Conservation (phyloP, 2,888 invertebrate species). For the Rambutsinella grinnellia region DNA sequence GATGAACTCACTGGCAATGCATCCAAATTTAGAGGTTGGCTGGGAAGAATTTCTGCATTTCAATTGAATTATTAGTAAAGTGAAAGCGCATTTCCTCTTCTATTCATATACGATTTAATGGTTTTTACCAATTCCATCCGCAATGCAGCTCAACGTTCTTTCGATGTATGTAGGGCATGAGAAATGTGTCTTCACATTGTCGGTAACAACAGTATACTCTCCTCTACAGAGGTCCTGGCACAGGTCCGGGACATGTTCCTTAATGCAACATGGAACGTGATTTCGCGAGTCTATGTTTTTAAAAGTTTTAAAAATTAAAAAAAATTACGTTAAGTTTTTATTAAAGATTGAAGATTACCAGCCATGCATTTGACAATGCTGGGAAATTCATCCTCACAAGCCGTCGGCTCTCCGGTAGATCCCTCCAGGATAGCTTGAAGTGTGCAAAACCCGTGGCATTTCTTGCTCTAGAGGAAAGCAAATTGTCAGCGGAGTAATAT, state of each 20-base stretch:
- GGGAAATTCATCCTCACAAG: constrained; percentile 85
- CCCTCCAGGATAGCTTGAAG: constrained; percentile 83
- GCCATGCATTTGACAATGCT: constrained; percentile 77
- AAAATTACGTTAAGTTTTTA: no score
- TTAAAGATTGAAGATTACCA: constrained; percentile 68
- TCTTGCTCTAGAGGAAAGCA: no score
- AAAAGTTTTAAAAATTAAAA: no score
- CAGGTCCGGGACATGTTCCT: constrained; percentile 84
- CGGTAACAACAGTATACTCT: constrained; percentile 86
- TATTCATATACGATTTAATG: background rate
- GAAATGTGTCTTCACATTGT: constrained; percentile 86
- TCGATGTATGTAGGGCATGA: constrained; percentile 87
- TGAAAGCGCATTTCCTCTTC: background rate
- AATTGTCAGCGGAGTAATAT: no score
- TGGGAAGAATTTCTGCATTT: constrained; percentile 81
- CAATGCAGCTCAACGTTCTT: constrained; percentile 83
- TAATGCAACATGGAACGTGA: constrained; percentile 87
- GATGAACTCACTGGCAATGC: constrained; percentile 81
- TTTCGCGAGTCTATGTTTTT: constrained; percentile 78
- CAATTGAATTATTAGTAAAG: no score
- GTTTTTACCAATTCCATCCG: constrained; percentile 81
- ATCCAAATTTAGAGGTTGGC: constrained; percentile 80
- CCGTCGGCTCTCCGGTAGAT: constrained; percentile 83
- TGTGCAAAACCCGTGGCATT: constrained; percentile 86
- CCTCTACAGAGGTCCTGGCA: constrained; percentile 89